Base-by-base conservation (phyloP, 1,140 invertebrate genomes). In the Probaryconus sp. region DNA sequence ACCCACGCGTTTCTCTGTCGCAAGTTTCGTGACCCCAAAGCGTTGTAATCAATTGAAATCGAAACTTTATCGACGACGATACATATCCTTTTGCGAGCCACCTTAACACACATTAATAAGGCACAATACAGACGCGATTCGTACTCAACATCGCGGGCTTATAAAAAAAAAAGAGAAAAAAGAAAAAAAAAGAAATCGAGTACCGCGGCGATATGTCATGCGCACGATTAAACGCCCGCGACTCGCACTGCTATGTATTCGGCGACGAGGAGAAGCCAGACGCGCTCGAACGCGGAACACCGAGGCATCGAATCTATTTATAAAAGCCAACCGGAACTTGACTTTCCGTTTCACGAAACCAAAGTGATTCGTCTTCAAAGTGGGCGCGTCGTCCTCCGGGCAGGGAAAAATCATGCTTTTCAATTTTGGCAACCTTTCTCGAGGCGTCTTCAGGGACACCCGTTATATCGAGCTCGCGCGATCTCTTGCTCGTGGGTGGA, bases 291-390 rank as follows among this genome's bases (percentile, higher is more conserved):
- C 58, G 63, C 73, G 65, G 60, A 77, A 77, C 69, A 70, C 60
- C 40, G 43, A 61, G 58, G 20, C 45, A 43, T 58, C 53, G 51
- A 20, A 35, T 60, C 71, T 79, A 81, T 79, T 78, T 78, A 79
- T 77, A 78, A 78, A 74, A 53, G 50, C 48, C 72, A 55, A 79
- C 78, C 76, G 76, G 79, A 79, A 79, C 71, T 79, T 73, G 17
- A 77, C 73, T 79, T 78, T 79, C 76, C 71, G 76, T 81, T 79
- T 79, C 30, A 42, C 13, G 63, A 70, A 72, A 69, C 35, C 53
- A 43, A 30, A 30, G 6, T 35, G 30, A 58, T 51, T 47, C 37
- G 63, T 63, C 50, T 68, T 56, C 50, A 21, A 37, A 13, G 37
- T 64, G 37, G 50, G 42, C 17, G 56, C 50, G 37, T n/a, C n/a